Evolutionary conservation across 2,113 vertebrate species (phyloP), one percentile per base, ranked within the genome.

Genomic region (Cervus canadensis): DNA sequence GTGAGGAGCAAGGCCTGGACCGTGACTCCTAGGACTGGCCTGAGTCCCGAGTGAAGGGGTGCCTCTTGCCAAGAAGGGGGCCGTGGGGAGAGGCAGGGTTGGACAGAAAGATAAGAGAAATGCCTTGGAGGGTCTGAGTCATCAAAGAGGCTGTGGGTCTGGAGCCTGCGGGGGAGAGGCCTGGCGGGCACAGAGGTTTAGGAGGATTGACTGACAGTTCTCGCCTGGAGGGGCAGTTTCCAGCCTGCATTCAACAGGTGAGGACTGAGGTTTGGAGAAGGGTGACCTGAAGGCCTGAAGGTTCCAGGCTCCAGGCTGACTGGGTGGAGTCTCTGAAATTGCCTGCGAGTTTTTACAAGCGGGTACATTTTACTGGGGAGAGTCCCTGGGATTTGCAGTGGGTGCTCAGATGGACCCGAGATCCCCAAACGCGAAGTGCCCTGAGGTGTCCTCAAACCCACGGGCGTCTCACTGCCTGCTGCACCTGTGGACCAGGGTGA

Each of bases 101-200:
- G 14, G 79, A 10, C 6, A 3, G 33, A 43, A 36, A 52, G 19
- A 40, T 1, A 16, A 30, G 67, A 15, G 33, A 14, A 11, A 33
- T 17, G 40, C 84, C 23, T 52, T 25, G 56, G 43, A 33, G 1
- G 1, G 48, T 6, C 4, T 16, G 25, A 28, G 23, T 15, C 5
- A 6, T 30, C 40, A 25, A 3, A 57, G 60, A 16, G 60, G 19
- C 40, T 45, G 8, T 30, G 52, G 10, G 43, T 15, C 28, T 21
- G 26, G 43, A 43, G 79, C 7, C 15, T 12, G 21, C 2, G 1
- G 82, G 30, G 10, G 7, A 13, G 71, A 19, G 59, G 50, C 13
- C 0, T 4, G n/a, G 26, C 0, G 2, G 28, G 45, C 57, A 13
- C 16, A 1, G 33, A 33, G 48, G 59, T 19, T 14, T 30, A 12